Base-by-base conservation (phyloP, 2,888 invertebrate genomes). In the Odontomyia ornata region DNA sequence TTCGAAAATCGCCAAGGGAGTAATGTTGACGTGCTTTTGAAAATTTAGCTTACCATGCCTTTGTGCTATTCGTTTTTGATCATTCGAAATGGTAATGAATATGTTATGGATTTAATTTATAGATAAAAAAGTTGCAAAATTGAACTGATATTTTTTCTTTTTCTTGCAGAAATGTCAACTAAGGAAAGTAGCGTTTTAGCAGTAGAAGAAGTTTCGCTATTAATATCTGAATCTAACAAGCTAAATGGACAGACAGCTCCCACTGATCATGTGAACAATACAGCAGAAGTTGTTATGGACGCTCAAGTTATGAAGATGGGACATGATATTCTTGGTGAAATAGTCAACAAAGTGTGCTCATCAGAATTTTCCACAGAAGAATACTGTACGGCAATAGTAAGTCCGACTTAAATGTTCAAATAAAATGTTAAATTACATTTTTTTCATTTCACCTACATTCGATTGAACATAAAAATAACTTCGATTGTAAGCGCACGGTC, bases 251-350 rank as follows among this genome's bases (percentile, higher is more conserved):
- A 84, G 77, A 82, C 82, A 2, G 83, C 82, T 13, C 79, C 83
- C 11, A 81, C 82, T 3, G 82, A 84, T 21, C 83, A 83, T 1
- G 81, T 83, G 0, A 85, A 85, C 36, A 86, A 87, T 79, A 81
- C 85, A 9, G 82, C 84, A 1, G 86, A 86, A 79, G 83, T 85
- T 7, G 83, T 86, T 1, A 82, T 83, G 78, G 86, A 88, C 81
- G 85, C 88, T 1, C 83, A 87, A 77, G 83, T 86, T 0, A 81
- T 86, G 0, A 83, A 85, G 65, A 83, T 85, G 76, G 84, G 83
- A 72, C 83, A 85, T 79, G 85, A 86, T 75, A 80, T 86, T 0
- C 81, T 85, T 3, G 83, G 83, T 0, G 83, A 83, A 30, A 82
- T 85, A 1, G 81, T 86, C 27, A 81, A 84, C 71, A 79, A 78